These are phyloP conservation scores for Setophaga petechia DNA, from an alignment of 2,113 vertebrate genomes.

Conservation along the genomic window DNA sequence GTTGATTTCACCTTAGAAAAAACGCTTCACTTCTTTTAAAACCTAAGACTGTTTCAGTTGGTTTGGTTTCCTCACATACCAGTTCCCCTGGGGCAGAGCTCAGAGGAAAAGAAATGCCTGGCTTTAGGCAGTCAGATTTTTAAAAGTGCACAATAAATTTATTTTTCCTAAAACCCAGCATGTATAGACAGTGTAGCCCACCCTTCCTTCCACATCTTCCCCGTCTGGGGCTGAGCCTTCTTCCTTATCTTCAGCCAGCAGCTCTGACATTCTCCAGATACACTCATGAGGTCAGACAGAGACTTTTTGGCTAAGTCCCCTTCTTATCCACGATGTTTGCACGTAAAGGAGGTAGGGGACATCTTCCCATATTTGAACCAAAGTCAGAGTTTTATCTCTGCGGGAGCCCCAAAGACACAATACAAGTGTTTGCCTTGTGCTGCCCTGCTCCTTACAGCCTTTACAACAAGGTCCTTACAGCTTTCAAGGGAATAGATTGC, in stretches of 20 bases:
- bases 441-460: conserved; percentile 17
- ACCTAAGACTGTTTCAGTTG: background rate
- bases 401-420: conserved; percentile 56
- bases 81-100: background rate
- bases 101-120: background rate
- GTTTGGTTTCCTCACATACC: background rate
- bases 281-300: background rate
- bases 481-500: conserved; percentile 70
- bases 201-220: conserved; percentile 44
- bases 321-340: background rate
- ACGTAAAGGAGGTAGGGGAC: conserved; percentile 21
- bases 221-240: background rate
- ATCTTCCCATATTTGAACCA: conserved; percentile 53
- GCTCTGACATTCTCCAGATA: conserved; percentile 41
- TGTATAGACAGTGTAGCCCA: background rate
- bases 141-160: background rate
- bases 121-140: background rate
- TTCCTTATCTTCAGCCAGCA: conserved; percentile 15
- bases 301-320: background rate
- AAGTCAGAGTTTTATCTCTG: conserved; percentile 68
- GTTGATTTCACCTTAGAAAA: background rate
- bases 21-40: background rate
- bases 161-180: background rate
- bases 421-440: conserved; percentile 39
- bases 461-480: conserved; percentile 37